Percentiles rank a stretch among this genome's conserved stretches.
These are phyloP conservation scores for Platysternon megacephalum DNA, from an alignment of 2,113 vertebrate species.

Conservation along the genomic window DNA sequence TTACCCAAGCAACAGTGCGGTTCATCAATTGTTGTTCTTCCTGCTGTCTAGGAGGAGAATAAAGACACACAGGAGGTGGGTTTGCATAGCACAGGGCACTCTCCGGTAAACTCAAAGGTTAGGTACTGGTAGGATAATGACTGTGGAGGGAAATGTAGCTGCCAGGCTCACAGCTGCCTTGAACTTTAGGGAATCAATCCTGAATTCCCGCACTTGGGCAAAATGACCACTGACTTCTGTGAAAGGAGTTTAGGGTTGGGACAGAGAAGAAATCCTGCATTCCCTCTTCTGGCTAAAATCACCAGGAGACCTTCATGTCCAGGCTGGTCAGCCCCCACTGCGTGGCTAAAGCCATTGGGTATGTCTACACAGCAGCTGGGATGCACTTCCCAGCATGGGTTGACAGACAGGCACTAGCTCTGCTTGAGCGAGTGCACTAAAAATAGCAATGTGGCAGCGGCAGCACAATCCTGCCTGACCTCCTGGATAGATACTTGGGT, in stretches of 20 bases:
- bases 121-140: neutral
- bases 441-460: neutral
- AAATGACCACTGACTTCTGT: neutral
- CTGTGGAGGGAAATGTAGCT: neutral
- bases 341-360: neutral
- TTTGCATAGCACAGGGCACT: neutral
- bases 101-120: neutral
- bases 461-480: neutral
- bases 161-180: neutral
- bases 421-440: neutral
- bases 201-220: neutral
- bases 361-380: neutral
- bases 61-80: neutral
- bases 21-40: neutral
- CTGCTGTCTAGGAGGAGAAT: constrained; percentile 26
- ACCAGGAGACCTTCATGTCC: neutral
- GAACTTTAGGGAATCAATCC: neutral
- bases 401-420: neutral
- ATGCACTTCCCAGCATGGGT: neutral
- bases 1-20: neutral
- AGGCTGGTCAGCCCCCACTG: neutral
- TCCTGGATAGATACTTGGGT: neutral
- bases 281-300: neutral
- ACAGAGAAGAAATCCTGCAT: neutral
- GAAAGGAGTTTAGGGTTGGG: neutral